phyloP scores from a whole-genome alignment of 2,888 invertebrate genomes.

The Didymodactylos carnosus region DNA sequence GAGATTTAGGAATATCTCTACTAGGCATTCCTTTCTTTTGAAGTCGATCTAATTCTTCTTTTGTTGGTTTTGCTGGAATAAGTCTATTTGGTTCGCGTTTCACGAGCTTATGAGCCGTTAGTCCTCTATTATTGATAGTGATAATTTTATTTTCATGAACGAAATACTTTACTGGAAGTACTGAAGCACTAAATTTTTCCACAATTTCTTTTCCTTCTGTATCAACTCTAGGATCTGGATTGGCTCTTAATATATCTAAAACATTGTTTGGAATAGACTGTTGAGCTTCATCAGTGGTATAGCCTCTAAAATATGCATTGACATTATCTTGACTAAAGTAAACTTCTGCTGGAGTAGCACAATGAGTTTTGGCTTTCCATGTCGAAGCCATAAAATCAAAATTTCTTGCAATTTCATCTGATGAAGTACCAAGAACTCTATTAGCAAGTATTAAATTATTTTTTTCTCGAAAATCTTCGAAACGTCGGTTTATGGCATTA shows the following conservation, averaged over 20 bases:
- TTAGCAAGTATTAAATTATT: background rate
- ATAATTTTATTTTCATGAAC: background rate
- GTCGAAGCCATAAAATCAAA: background rate
- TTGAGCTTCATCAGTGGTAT: background rate
- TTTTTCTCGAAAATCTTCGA: background rate
- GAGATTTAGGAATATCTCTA: background rate
- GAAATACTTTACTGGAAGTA: background rate
- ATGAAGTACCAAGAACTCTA: no score
- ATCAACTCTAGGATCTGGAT: background rate
- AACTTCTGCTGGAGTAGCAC: background rate
- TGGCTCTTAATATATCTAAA: no score
- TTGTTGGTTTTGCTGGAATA: background rate
- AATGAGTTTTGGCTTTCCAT: background rate
- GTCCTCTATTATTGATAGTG: background rate
- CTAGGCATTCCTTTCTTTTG: background rate
- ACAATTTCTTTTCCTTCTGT: background rate
- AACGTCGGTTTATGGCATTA: background rate
- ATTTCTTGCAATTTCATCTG: background rate
- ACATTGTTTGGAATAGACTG: no score
- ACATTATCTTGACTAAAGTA: background rate
- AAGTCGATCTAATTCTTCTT: background rate
- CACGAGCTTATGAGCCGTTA: background rate
- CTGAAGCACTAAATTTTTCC: background rate
- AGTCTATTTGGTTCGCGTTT: background rate
- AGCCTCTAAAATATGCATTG: background rate